phyloP scores from a whole-genome alignment of 1,140 invertebrate genomes.

The Cyclina sinensis region DNA sequence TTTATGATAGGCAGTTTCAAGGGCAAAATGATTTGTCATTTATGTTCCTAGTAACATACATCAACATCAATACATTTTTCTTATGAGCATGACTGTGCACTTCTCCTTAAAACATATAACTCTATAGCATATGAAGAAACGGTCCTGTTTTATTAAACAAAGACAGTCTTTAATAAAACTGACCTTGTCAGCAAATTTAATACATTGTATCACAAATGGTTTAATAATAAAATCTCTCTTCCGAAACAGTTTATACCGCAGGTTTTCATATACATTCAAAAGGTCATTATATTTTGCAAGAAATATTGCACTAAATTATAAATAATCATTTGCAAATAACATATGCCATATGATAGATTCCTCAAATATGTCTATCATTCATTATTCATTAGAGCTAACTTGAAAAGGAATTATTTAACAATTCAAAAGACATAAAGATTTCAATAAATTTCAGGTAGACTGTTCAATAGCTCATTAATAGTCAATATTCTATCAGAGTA shows the following conservation, averaged over 20 bases:
- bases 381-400: neutral
- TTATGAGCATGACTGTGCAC: too few relatives aligned
- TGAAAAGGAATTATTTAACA: neutral
- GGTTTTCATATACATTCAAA: neutral
- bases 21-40: too few relatives aligned
- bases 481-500: too few relatives aligned
- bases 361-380: neutral
- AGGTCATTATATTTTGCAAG: conserved; percentile 20
- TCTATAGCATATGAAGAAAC: too few relatives aligned
- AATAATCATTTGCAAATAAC: neutral
- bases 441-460: neutral
- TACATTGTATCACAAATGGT: neutral
- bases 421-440: neutral
- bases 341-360: neutral
- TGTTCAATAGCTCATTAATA: conserved; percentile 12
- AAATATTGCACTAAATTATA: conserved; percentile 24
- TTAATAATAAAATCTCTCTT: neutral
- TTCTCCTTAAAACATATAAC: too few relatives aligned
- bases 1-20: too few relatives aligned
- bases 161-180: too few relatives aligned
- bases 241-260: neutral
- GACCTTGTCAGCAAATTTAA: neutral
- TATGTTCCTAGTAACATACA: too few relatives aligned
- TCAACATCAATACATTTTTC: too few relatives aligned
- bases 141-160: too few relatives aligned